Evolutionary conservation across 1,140 invertebrate species (phyloP), one percentile per base, ranked within the genome.

Genomic region (Drosophila lowei): DNA sequence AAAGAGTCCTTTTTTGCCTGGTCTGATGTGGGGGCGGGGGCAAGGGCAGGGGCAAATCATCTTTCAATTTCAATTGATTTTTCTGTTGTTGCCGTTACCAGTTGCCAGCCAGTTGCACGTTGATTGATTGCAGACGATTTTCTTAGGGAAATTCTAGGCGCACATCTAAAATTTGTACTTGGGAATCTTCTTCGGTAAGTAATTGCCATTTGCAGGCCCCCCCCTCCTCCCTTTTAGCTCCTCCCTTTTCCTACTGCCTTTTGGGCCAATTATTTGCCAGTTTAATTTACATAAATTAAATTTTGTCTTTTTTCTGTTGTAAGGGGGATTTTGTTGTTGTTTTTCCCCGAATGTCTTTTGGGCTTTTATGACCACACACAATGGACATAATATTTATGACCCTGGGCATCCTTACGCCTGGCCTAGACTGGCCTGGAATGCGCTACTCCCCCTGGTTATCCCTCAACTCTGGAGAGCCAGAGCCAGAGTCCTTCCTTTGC

Each of bases 21-120:
- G 38, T 46, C 48, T 4, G n/a, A n/a, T 48, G 21, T n/a, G 15
- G 42, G 52, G 57, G 16, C 2, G 23, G 23, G 42, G 9, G 1
- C 8, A 3, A 2, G 11, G 15, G n/a, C 13, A 18, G 16, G 7
- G 58, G 58, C 57, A 86, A 86, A 86, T 86, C 83, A 86, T 86
- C 83, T 86, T 88, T 86, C 85, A 88, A 86, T 86, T 86, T 86
- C 83, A 86, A 86, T 86, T 86, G 83, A 86, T 86, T 86, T 86
- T 86, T 78, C 78, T 88, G 81, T 13, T 86, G 77, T 18, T 18
- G 18, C 18, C 18, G 18, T 18, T 18, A n/a, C n/a, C n/a, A n/a
- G n/a, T n/a, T n/a, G n/a, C 81, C 77, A 70, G 34, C 34, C 34
- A 38, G 34, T 67, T 86, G 83, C 83, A 88, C 76, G 48, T 77